Conservation (phyloP, 2,113 vertebrate species). For the Pao palembangensis region DNA sequence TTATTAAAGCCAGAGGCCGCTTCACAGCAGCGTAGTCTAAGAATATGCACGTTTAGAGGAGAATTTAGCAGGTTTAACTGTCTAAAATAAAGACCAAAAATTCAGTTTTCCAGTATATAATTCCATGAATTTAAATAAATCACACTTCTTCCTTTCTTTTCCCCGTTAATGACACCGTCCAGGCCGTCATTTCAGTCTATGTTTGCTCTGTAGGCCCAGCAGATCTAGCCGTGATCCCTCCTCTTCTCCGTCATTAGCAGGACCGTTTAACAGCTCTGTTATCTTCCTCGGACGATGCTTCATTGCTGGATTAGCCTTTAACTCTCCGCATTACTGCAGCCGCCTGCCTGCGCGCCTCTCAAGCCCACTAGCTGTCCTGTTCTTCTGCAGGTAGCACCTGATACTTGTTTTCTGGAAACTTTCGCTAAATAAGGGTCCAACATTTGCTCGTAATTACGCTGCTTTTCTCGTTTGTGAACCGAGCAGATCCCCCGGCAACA, state of each 20-base stretch:
- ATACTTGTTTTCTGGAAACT: constrained; percentile 26
- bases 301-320: constrained; percentile 83
- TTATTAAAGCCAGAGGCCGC: too few species aligned
- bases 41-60: too few species aligned
- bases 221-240: constrained; percentile 26
- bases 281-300: constrained; percentile 84
- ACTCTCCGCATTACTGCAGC: constrained; percentile 74
- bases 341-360: constrained; percentile 50
- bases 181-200: neutral
- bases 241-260: constrained; percentile 76
- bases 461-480: neutral
- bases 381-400: constrained; percentile 14
- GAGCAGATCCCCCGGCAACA: neutral
- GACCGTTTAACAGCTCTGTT: constrained; percentile 58
- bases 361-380: constrained; percentile 50
- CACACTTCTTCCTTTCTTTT: too few species aligned
- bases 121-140: too few species aligned
- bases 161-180: too few species aligned
- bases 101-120: too few species aligned
- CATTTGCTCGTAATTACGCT: constrained; percentile 2
- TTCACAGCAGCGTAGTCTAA: too few species aligned
- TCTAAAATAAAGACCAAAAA: too few species aligned
- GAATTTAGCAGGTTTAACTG: too few species aligned
- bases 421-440: neutral
- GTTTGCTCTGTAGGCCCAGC: neutral